A percentile compares a stretch with the other conserved stretches of the same genome.
Conservation (phyloP, 2,113 vertebrate species). For the Chlamydotis undulata region DNA sequence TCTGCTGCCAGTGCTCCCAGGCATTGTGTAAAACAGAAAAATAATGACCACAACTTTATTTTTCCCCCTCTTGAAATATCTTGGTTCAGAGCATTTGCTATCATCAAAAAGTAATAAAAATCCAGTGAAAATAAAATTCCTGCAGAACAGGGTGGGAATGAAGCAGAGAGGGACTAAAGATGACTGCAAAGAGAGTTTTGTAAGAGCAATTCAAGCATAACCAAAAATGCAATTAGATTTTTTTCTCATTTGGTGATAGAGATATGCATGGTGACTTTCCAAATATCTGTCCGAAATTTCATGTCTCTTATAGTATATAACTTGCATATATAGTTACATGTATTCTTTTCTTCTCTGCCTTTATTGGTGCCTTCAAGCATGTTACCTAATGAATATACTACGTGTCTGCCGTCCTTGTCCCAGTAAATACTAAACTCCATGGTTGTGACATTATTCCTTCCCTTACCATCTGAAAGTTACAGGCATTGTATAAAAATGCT, state of each 20-base stretch:
- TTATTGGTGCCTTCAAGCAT: not conserved
- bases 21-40: not conserved
- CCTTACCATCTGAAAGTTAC: not conserved
- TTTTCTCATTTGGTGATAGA: not conserved
- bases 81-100: not conserved
- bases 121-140: not conserved
- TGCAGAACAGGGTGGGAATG: not conserved
- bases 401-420: not conserved
- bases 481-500: not conserved
- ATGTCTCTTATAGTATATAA: not conserved
- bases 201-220: not conserved
- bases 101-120: not conserved
- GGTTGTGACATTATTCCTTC: not conserved
- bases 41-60: not conserved
- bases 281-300: not conserved
- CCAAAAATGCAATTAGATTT: not conserved
- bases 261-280: not conserved
- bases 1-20: not conserved
- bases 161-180: not conserved
- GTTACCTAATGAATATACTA: not conserved
- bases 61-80: not conserved
- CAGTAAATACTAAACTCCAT: not conserved
- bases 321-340: not conserved
- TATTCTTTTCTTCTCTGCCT: not conserved
- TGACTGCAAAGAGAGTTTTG: not conserved